Evolutionary conservation across 2,113 vertebrate species (phyloP).

Genomic region (Apaloderma vittatum): DNA sequence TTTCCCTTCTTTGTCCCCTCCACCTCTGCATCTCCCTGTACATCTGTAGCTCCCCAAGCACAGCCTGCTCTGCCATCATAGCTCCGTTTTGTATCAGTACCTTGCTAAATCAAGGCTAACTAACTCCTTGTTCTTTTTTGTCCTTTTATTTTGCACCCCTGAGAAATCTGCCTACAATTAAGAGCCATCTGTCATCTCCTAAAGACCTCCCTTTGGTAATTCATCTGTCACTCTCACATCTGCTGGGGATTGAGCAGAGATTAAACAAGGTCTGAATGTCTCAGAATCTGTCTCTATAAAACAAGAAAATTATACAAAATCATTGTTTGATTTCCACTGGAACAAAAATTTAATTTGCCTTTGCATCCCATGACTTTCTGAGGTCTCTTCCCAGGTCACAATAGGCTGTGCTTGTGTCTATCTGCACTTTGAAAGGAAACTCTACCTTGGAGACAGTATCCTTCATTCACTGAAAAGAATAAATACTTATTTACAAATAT

Average conservation of each 20-base stretch:
- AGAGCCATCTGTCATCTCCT: not conserved
- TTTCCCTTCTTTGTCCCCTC: not conserved
- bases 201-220: not conserved
- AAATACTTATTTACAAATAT: not conserved
- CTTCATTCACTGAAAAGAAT: not conserved
- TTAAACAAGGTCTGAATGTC: not conserved
- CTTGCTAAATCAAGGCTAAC: not conserved
- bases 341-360: not conserved
- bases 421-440: not conserved
- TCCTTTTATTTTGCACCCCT: constrained; percentile 11
- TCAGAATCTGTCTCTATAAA: not conserved
- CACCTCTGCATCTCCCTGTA: not conserved
- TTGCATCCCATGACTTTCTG: not conserved
- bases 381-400: not conserved
- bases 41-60: not conserved
- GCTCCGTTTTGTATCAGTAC: not conserved
- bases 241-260: not conserved
- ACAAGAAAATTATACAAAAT: not conserved
- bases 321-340: not conserved
- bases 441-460: not conserved
- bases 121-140: not conserved
- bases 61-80: not conserved
- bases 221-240: not conserved
- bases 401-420: not conserved
- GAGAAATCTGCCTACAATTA: not conserved